A percentile compares a stretch with the other conserved stretches of the same genome.
Evolutionary conservation across 2,888 invertebrate species (phyloP).

Genomic region (Baccha elongata): DNA sequence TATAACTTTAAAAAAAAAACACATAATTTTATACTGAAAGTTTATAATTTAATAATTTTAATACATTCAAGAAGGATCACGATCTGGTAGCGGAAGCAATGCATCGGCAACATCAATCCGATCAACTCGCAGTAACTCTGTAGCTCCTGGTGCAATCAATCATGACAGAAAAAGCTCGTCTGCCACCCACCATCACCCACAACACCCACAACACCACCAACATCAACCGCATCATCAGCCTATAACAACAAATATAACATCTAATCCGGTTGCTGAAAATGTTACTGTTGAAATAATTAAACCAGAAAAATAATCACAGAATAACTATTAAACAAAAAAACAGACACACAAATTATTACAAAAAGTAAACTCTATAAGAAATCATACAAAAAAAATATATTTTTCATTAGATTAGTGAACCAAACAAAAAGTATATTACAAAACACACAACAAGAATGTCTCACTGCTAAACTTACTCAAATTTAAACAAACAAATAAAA

Average conservation of each 20-base stretch:
- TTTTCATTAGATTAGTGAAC: constrained; percentile 45
- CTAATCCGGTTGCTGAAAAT: constrained; percentile 84
- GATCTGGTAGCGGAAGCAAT: constrained; percentile 89
- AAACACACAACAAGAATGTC: constrained; percentile 48
- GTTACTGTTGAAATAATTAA: constrained; percentile 91
- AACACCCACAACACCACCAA: constrained; percentile 74
- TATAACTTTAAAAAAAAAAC: not conserved
- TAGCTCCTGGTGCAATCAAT: constrained; percentile 78
- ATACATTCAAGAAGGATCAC: constrained; percentile 84
- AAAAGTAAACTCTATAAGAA: constrained; percentile 1
- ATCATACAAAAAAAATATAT: constrained; percentile 54
- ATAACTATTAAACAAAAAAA: constrained; percentile 44
- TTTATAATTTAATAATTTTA: constrained; percentile 26
- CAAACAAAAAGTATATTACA: constrained; percentile 43
- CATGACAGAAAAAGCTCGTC: constrained; percentile 77
- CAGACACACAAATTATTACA: constrained; percentile 40
- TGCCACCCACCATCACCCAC: constrained; percentile 75
- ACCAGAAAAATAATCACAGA: constrained; percentile 84
- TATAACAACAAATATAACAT: constrained; percentile 80
- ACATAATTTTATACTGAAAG: not conserved
- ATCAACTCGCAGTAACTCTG: constrained; percentile 85
- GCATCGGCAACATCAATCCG: constrained; percentile 89
- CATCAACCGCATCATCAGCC: constrained; percentile 79
- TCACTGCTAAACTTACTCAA: constrained; percentile 72
- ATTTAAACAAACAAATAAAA: constrained; percentile 59